Conservation (phyloP, 2,113 vertebrate species). For the Pachypanchax playfairii region DNA sequence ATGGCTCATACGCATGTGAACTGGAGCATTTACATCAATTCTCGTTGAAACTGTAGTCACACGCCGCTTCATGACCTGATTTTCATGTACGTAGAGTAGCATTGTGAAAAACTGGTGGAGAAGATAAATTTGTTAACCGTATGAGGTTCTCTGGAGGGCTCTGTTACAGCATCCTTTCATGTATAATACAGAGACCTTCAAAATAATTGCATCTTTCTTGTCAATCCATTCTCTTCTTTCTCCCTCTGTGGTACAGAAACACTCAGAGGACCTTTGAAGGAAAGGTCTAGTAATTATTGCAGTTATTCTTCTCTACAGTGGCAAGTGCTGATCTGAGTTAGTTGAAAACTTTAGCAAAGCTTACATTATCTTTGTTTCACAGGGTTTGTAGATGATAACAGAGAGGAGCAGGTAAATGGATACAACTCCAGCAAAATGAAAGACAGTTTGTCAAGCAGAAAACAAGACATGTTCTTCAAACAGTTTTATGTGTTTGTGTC, state of each 20-base stretch:
- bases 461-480: slow-evolving; percentile 2
- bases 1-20: slow-evolving; percentile 62
- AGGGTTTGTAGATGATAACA: slow-evolving; percentile 41
- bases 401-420: slow-evolving; percentile 25
- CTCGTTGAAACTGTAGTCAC: slow-evolving; percentile 41
- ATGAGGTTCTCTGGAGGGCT: slow-evolving; percentile 48
- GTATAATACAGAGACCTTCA: slow-evolving; percentile 59
- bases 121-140: slow-evolving; percentile 57
- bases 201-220: slow-evolving; percentile 64
- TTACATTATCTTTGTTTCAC: slow-evolving; percentile 32
- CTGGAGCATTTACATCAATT: slow-evolving; percentile 55
- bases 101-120: slow-evolving; percentile 46
- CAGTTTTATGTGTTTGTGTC: slow-evolving; percentile 11
- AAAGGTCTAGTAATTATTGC: slow-evolving; percentile 42
- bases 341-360: slow-evolving; percentile 29
- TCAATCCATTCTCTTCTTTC: slow-evolving; percentile 33
- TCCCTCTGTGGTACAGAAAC: slow-evolving; percentile 19
- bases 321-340: slow-evolving; percentile 25
- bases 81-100: slow-evolving; percentile 28
- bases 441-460: slow-evolving; percentile 19
- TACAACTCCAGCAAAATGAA: slow-evolving; percentile 37
- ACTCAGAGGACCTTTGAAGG: slow-evolving; percentile 30
- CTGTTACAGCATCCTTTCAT: slow-evolving; percentile 55
- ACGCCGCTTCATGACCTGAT: slow-evolving; percentile 43
- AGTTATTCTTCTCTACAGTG: slow-evolving; percentile 21